phyloP scores from a whole-genome alignment of 2,888 invertebrate genomes.

The Oscheius sp. region DNA sequence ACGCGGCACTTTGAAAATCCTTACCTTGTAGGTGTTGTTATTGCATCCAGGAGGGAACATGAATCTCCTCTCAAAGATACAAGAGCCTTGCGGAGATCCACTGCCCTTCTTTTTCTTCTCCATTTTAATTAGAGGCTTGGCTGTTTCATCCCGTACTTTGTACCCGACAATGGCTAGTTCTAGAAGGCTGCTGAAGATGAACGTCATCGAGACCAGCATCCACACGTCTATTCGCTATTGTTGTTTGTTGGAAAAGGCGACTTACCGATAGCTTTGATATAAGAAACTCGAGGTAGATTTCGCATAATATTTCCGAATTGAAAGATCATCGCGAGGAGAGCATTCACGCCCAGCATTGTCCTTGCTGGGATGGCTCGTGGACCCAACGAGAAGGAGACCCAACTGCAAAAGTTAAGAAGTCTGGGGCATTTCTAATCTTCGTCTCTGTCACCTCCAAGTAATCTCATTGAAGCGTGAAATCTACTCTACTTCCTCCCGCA shows the following conservation, averaged over 20 bases:
- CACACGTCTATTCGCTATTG: conserved; percentile 47
- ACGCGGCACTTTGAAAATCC: too few species aligned
- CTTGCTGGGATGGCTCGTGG: conserved; percentile 56
- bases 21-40: conserved; percentile 16
- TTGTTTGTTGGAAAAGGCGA: neutral
- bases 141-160: conserved; percentile 48
- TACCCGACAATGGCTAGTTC: conserved; percentile 58
- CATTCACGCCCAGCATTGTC: conserved; percentile 62
- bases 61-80: conserved; percentile 61
- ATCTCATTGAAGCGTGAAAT: too few species aligned
- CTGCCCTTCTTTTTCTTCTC: conserved; percentile 34
- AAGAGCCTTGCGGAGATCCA: conserved; percentile 57
- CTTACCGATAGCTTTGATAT: conserved; percentile 59
- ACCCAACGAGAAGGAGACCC: conserved; percentile 60
- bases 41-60: conserved; percentile 61
- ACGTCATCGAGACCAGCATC: conserved; percentile 60
- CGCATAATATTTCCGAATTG: conserved; percentile 68
- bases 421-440: neutral
- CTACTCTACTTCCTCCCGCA: neutral
- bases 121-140: conserved; percentile 25
- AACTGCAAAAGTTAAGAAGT: conserved; percentile 36
- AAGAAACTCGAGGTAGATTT: conserved; percentile 59
- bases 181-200: conserved; percentile 54
- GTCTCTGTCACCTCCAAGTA: neutral
- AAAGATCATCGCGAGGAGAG: conserved; percentile 63